These are phyloP conservation scores for Epizoanthus stellaris DNA, from an alignment of 92 coral and sea anemone genomes.

Conservation along the genomic window DNA sequence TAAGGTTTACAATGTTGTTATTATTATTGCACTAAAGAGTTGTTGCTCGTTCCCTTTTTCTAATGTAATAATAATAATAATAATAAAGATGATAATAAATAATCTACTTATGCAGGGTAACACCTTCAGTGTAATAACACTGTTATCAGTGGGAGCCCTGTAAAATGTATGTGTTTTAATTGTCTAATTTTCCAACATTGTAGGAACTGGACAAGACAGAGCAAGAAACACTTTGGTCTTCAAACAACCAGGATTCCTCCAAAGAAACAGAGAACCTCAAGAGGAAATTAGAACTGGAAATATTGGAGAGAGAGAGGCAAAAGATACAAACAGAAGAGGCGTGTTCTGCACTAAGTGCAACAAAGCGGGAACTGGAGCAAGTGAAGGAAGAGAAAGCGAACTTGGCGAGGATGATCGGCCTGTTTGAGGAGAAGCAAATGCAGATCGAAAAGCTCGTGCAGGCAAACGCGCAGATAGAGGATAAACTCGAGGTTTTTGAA, in stretches of 20 bases:
- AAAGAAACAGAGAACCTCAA: background rate
- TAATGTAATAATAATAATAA: too few species aligned
- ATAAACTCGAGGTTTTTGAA: slow-evolving; percentile 23
- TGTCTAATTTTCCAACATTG: background rate
- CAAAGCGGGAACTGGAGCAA: slow-evolving; percentile 9
- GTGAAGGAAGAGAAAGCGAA: slow-evolving; percentile 23
- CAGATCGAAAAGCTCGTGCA: slow-evolving; percentile 28
- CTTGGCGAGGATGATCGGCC: background rate
- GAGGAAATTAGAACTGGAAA: slow-evolving; percentile 14
- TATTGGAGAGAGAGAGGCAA: background rate
- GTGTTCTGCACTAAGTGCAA: background rate
- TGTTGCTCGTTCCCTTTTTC: too few species aligned
- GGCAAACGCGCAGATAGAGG: slow-evolving; percentile 28
- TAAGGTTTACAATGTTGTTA: too few species aligned
- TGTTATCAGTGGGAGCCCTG: background rate
- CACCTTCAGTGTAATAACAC: too few species aligned
- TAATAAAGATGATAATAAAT: too few species aligned
- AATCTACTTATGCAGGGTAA: too few species aligned
- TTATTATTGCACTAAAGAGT: too few species aligned
- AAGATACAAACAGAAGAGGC: background rate
- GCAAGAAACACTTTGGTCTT: background rate
- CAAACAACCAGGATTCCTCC: background rate
- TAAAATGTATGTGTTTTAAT: background rate
- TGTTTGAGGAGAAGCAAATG: slow-evolving; percentile 15
- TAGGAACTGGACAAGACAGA: slow-evolving; percentile 4